Evolutionary conservation across 1,140 invertebrate genomes (phyloP), one percentile per base, ranked within the genome.

Genomic region (Trichonephila inaurata): DNA sequence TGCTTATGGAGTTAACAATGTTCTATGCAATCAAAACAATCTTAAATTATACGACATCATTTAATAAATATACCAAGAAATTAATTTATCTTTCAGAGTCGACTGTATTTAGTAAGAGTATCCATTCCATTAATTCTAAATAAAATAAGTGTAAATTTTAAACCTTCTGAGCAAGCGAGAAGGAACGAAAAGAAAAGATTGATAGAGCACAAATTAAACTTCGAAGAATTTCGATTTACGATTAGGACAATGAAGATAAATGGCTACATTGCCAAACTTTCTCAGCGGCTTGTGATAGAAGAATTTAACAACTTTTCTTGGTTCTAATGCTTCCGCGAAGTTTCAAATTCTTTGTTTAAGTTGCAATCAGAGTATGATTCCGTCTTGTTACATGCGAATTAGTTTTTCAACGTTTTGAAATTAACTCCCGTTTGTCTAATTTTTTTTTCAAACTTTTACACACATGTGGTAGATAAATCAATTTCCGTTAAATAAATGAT

Each of bases 171-270:
- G 14, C 72, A 77, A 33, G 72, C 14, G 33, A 40, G 28, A 77
- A 33, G 33, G 16, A 77, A 18, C 72, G 18, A 18, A 77, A 40
- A 18, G 72, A 77, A 77, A 77, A 77, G 72, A 77, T 77, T 28
- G 72, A 28, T 40, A 18, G 18, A 77, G 33, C 16, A 77, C 24
- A 19, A 77, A 77, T 77, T 77, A 77, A 77, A 77, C 72, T 77
- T 33, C 72, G 33, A 77, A 77, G 72, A 28, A 19, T 33, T 77
- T 77, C 72, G 72, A 77, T 77, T 33, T 28, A 8, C 72, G 72
- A 77, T 77, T 77, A 77, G 72, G 72, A 33, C 72, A 77, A 18
- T 18, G 72, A 64, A 77, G 72, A 77, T 77, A 77, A 77, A 77
- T 77, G 72, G 28, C 10, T 33, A 77, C 72, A 77, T 33, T 77